Evolutionary conservation across 2,888 invertebrate species (phyloP), one percentile per base, ranked within the genome.

Genomic region (Norana najaformis): DNA sequence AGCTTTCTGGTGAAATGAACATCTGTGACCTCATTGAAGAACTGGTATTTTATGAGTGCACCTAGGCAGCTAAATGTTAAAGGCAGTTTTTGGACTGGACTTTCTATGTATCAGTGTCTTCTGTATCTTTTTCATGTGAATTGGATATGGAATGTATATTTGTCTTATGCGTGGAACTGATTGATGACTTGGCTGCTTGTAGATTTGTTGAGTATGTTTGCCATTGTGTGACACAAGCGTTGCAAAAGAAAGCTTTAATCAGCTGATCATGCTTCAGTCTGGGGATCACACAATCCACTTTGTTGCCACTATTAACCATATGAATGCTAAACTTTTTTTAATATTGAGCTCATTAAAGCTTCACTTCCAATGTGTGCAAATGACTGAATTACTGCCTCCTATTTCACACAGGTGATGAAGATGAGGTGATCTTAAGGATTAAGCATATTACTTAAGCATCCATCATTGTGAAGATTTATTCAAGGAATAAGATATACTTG

Each of bases 21-120:
- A 94, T 94, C 92, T 94, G 95, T 92, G 94, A 94, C 92, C 92
- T 94, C n/a, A 94, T 95, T 35, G 95, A 95, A 90, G 94, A 95
- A 91, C 93, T 95, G 35, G 92, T 94, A 34, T 95, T 95, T 92
- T 92, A 94, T 39, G 94, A 95, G 88, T 91, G 94, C 94, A 90
- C 94, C 69, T 69, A 69, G 69, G 69, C 69, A 69, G n/a, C 69
- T 69, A n/a, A 47, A n/a, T 69, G 69, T 8, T n/a, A n/a, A 69
- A 69, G n/a, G 11, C 23, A 23, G 47, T 47, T 30, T 69, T 69
- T 69, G n/a, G 69, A 69, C n/a, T 69, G 30, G 69, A n/a, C 69
- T 30, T 69, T 4, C 3, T 69, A n/a, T 69, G 6, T 69, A 69
- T 69, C n/a, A n/a, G 69, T 47, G n/a, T 69, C 69, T 30, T 69